Base-by-base conservation (phyloP, 1,140 invertebrate genomes). In the Dreissena rostriformis region DNA sequence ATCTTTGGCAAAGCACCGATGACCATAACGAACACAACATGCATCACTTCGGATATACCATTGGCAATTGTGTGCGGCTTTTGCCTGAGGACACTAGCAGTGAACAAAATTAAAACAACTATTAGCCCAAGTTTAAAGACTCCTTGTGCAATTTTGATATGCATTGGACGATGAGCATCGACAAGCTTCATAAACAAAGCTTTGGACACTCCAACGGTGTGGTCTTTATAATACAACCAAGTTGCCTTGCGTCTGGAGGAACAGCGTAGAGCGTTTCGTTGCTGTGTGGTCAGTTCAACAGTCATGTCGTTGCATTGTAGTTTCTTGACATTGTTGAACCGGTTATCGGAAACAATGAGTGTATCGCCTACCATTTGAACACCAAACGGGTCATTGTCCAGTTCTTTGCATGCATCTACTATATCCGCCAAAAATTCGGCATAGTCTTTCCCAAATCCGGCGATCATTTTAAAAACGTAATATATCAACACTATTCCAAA, bases 21-120 rank as follows among this genome's bases (percentile, higher is more conserved):
- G 17, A 26, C 80, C 12, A 82, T 15, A 26, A 82, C 55, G 52
- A 82, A 82, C 14, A 82, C 26, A 11, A 82, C 80, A 53, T 82
- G 80, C 71, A 82, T 82, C 26, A 82, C 68, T 51, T 82, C 80
- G 1, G 71, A 74, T 29, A 82, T 74, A 0, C 63, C 80, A 52
- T 66, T 52, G 7, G 7, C 55, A 28, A 51, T 7, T 22, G 55
- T 49, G 22, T 26, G n/a, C 15, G 71, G 57, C 22, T 67, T 29
- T 0, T n/a, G 19, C n/a, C 29, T 29, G 0, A 75, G 7, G 11
- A 81, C 51, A 39, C 80, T 82, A 12, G 74, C 66, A 5, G 80
- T 82, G 15, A 73, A 11, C 29, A 19, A 26, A 6, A 82, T 67
- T 0, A 82, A 51, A 0, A 52, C 55, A 0, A 67, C 24, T 17